Evolutionary conservation across 2,113 vertebrate species (phyloP), one percentile per base, ranked within the genome.

Genomic region (Atlantisia rogersi): DNA sequence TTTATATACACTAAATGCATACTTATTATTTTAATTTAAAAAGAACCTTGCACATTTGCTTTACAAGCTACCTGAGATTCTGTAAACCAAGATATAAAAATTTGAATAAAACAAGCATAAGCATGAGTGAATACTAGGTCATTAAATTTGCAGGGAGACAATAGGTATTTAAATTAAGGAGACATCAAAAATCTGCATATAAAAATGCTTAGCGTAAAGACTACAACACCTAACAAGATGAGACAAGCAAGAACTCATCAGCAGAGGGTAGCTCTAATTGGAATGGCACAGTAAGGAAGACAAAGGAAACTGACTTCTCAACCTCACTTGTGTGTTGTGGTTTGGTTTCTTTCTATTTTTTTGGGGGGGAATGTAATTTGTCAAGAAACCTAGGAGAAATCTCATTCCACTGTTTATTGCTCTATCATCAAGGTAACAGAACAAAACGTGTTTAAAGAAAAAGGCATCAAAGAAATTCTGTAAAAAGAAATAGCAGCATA

Each of bases 231-330:
- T 96, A 94, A 95, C 53, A 55, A 74, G 86, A 97, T 60, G 82
- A 97, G 95, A 95, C 93, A 97, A 86, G 91, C 78, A 83, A 93
- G 90, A 93, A 60, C 86, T 92, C 78, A 40, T 95, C 93, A 90
- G 16, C 75, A 86, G 73, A 91, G 65, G 11, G 15, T 77, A 32
- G 31, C 35, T 88, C 12, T 96, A 96, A 96, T 96, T 97, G 96
- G 73, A 74, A n/a, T 92, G 88, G 76, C 83, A 88, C 79, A 84
- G 92, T 86, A 90, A 96, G 76, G 46, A 84, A 87, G 78, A 81
- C n/a, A 81, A 94, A 93, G 86, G 82, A 92, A 91, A 86, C 24
- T 74, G 88, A 82, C 60, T 95, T 89, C 88, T 87, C 44, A 86
- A 76, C 58, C 75, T 87, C 56, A n/a, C 32, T 2, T 70, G 32